Evolutionary conservation across 2,888 invertebrate genomes (phyloP).

Genomic region (Agonopterix arenella): DNA sequence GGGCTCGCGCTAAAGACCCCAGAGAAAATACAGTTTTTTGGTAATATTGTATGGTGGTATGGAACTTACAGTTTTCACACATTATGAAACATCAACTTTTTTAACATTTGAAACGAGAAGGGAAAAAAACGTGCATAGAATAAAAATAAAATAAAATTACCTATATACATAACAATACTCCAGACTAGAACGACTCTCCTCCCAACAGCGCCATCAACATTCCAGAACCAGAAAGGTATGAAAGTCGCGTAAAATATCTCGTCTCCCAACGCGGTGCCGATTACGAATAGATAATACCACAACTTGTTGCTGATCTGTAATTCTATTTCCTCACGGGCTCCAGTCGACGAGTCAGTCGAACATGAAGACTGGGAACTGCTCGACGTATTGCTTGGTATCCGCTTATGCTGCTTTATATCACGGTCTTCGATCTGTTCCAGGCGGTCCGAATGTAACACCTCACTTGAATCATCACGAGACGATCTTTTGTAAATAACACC

Average conservation of each 20-base stretch:
- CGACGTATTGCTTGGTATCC: constrained; percentile 55
- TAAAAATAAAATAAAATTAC: constrained; percentile 55
- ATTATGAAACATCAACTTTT: too few species aligned
- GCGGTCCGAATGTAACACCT: constrained; percentile 45
- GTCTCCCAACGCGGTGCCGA: constrained; percentile 93
- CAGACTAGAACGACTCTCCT: constrained; percentile 89
- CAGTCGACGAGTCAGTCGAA: constrained; percentile 55
- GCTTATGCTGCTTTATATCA: constrained; percentile 49
- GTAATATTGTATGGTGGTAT: too few species aligned
- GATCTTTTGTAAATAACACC: constrained; percentile 78
- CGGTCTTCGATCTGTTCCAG: constrained; percentile 34
- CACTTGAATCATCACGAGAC: constrained; percentile 28
- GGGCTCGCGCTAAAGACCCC: too few species aligned
- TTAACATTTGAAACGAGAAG: too few species aligned
- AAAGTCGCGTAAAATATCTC: constrained; percentile 94
- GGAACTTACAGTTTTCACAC: too few species aligned
- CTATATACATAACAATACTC: constrained; percentile 90
- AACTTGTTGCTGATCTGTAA: constrained; percentile 82
- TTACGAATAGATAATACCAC: constrained; percentile 90
- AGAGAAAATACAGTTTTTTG: too few species aligned
- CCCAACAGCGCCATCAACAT: constrained; percentile 91
- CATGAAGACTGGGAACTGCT: constrained; percentile 57
- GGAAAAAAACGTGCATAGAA: neutral
- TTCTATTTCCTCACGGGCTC: constrained; percentile 45
- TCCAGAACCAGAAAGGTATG: constrained; percentile 97